These are phyloP conservation scores for Pogona vitticeps DNA, from an alignment of 2,113 vertebrate species.

Conservation along the genomic window DNA sequence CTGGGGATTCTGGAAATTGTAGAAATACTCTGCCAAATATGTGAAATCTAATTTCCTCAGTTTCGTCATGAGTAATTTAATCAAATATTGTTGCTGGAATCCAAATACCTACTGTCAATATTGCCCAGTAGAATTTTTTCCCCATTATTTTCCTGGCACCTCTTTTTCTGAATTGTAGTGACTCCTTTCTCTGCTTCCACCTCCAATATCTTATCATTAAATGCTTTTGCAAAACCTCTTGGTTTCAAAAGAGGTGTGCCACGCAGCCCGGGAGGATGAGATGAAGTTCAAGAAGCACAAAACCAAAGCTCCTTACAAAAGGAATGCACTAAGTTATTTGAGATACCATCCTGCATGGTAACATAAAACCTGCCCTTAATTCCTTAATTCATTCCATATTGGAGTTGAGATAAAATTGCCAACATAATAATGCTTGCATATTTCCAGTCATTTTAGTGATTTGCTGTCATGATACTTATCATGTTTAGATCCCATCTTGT, in stretches of 20 bases:
- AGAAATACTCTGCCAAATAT: not conserved
- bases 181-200: not conserved
- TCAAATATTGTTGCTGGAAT: not conserved
- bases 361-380: not conserved
- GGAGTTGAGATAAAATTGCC: not conserved
- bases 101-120: not conserved
- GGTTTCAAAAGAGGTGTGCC: not conserved
- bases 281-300: not conserved
- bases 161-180: not conserved
- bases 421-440: not conserved
- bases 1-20: not conserved
- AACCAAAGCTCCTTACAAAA: not conserved
- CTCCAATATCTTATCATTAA: not conserved
- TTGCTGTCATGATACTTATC: constrained; percentile 4
- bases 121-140: not conserved
- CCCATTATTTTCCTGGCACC: too few species aligned
- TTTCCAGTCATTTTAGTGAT: not conserved
- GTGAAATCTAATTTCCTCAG: not conserved
- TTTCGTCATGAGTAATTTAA: not conserved
- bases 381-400: not conserved
- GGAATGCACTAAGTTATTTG: not conserved
- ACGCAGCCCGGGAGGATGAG: not conserved
- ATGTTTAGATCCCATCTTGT: not conserved
- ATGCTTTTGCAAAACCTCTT: not conserved
- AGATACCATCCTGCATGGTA: not conserved